Base-by-base conservation (phyloP, 92 coral and sea anemone genomes). In the Palythoa grandiflora region DNA sequence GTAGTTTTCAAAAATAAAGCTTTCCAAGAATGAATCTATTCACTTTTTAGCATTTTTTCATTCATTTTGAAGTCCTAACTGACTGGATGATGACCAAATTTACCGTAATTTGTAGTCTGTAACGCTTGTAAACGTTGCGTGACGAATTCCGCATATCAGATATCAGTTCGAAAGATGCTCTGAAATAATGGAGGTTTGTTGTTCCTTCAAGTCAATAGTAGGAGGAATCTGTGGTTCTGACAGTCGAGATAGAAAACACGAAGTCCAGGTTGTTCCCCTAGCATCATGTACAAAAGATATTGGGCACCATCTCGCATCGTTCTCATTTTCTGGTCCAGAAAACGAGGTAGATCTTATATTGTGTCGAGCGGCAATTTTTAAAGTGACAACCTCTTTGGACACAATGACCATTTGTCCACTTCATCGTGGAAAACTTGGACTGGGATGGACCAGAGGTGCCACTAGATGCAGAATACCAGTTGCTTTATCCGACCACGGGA, bases 371-470 rank as follows among this genome's bases (percentile, higher is more conserved):
- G 88, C 85, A 6, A 52, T 77, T 71, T 94, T 91, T 47, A 81
- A 72, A 37, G n/a, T 48, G 54, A 59, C 79, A 48, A 59, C 17
- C 55, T 48, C 54, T 51, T 44, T 75, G 12, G 17, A 75, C 36
- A 75, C 2, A 20, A 44, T 48, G 93, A 93, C 93, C 38, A 91
- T 91, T 28, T 93, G 96, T 75, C 96, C 93, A 7, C 39, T 84
- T 73, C 96, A 94, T 81, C 90, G 92, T 21, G 73, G 87, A 54
- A 89, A 90, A 78, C 93, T 91, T 48, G 96, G 93, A 9, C 16
- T 89, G 35, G 88, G 93, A 38, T 94, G 96, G 96, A 88, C 92
- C 21, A 87, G 92, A 65, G 94, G 94, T 74, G 81, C 90, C 44
- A 93, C 91, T 35, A 94, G 92, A 72, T 94, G 93, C 80, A 84